Percentiles rank a stretch among this genome's conserved stretches.
phyloP scores from a whole-genome alignment of 2,888 invertebrate species.

The Platypus cylindrus region DNA sequence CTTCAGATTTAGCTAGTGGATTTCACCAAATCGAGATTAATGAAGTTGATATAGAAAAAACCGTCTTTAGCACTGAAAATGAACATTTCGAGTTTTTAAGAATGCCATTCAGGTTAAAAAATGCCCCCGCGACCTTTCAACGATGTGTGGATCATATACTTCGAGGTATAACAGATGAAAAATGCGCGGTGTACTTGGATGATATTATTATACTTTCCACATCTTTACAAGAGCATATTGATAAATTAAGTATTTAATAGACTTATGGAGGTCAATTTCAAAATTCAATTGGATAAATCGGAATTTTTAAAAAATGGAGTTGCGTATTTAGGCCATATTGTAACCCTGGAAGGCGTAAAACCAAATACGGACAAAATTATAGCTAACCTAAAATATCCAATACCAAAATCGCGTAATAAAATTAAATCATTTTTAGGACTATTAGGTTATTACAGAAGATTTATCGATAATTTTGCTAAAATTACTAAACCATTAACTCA shows the following conservation, averaged over 20 bases:
- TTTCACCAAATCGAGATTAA: slow-evolving; percentile 22
- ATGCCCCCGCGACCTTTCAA: slow-evolving; percentile 21
- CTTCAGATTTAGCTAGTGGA: slow-evolving; percentile 19
- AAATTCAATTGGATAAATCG: slow-evolving; percentile 16
- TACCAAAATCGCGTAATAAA: slow-evolving; percentile 17
- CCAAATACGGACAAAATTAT: slow-evolving; percentile 6
- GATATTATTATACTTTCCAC: slow-evolving; percentile 19
- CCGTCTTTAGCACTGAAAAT: slow-evolving; percentile 19
- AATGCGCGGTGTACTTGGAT: slow-evolving; percentile 14
- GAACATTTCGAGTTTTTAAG: slow-evolving; percentile 20
- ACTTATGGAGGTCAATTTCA: slow-evolving; percentile 14
- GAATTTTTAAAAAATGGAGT: slow-evolving; percentile 15
- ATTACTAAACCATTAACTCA: slow-evolving; percentile 11
- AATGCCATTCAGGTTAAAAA: slow-evolving; percentile 23
- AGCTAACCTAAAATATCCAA: slow-evolving; percentile 6
- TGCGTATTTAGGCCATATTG: slow-evolving; percentile 13
- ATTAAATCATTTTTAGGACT: slow-evolving; percentile 18
- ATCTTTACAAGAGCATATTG: slow-evolving; percentile 21
- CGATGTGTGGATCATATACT: slow-evolving; percentile 21
- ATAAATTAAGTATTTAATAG: slow-evolving; percentile 12
- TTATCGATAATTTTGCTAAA: slow-evolving; percentile 10
- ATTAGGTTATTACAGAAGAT: slow-evolving; percentile 18
- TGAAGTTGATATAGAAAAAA: slow-evolving; percentile 19
- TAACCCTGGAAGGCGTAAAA: slow-evolving; percentile 13
- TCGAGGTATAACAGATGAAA: slow-evolving; percentile 16